These are phyloP conservation scores for Plagodis pulveraria DNA, from an alignment of 2,888 invertebrate genomes.

Conservation along the genomic window DNA sequence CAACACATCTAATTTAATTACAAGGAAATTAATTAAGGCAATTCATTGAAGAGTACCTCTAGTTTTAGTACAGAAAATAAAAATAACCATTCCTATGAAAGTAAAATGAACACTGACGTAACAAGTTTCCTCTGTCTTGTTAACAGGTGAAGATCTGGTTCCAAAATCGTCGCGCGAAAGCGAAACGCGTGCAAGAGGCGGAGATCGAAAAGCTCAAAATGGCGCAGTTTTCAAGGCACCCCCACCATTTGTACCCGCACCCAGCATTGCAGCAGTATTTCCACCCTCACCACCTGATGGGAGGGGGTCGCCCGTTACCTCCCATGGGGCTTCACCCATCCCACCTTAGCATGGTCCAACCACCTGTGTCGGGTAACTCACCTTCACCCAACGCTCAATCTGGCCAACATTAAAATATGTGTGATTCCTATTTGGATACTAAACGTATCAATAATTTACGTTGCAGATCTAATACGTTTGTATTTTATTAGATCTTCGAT, in stretches of 20 bases:
- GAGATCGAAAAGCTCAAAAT: slow-evolving; percentile 98
- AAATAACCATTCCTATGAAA: slow-evolving; percentile 6
- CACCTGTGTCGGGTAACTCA: slow-evolving; percentile 69
- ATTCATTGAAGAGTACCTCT: slow-evolving; percentile 5
- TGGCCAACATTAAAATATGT: slow-evolving; percentile 37
- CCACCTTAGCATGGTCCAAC: slow-evolving; percentile 69
- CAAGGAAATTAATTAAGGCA: not conserved
- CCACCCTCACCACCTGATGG: slow-evolving; percentile 85
- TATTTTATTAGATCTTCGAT: too few relatives aligned
- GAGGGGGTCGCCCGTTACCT: slow-evolving; percentile 76
- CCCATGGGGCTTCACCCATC: slow-evolving; percentile 78
- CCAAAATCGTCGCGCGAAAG: slow-evolving; percentile 97
- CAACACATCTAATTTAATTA: not conserved
- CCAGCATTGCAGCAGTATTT: slow-evolving; percentile 87
- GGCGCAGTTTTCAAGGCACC: slow-evolving; percentile 87
- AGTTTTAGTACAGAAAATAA: slow-evolving; percentile 9
- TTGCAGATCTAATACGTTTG: too few relatives aligned
- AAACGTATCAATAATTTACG: too few relatives aligned
- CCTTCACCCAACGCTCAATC: slow-evolving; percentile 74
- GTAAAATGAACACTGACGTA: slow-evolving; percentile 10
- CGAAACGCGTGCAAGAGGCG: slow-evolving; percentile 98
- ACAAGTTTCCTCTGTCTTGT: slow-evolving; percentile 61
- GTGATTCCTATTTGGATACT: slow-evolving; percentile 3
- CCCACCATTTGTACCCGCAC: slow-evolving; percentile 85
- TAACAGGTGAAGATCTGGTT: slow-evolving; percentile 95